Evolutionary conservation across 2,888 invertebrate species (phyloP).

Genomic region (Cryptocheilus praepositus): DNA sequence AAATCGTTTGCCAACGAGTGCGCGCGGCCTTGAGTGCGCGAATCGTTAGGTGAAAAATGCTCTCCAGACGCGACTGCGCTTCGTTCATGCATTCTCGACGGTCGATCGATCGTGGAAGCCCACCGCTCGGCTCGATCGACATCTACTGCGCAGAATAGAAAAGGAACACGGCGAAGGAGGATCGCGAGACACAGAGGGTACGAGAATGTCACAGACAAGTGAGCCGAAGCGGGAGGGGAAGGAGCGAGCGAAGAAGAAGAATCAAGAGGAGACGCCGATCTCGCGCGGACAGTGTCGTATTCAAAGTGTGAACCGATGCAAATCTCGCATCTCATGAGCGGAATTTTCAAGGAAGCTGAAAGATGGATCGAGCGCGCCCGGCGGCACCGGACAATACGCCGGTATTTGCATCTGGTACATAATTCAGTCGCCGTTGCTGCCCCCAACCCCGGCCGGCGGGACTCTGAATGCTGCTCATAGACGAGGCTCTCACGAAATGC

Average conservation of each 20-base stretch:
- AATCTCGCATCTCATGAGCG: constrained; percentile 63
- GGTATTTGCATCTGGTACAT: constrained; percentile 71
- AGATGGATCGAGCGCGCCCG: constrained; percentile 63
- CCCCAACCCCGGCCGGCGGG: constrained; percentile 35
- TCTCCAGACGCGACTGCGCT: too few species aligned
- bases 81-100: too few species aligned
- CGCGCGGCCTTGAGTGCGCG: too few species aligned
- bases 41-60: too few species aligned
- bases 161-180: constrained; percentile 2
- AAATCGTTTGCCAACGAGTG: too few species aligned
- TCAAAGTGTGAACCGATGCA: constrained; percentile 67
- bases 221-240: too few species aligned
- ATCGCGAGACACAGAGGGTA: too few species aligned
- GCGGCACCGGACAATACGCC: constrained; percentile 63
- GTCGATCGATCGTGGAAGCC: neutral
- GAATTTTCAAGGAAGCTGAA: constrained; percentile 67
- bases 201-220: too few species aligned
- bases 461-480: constrained; percentile 53
- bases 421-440: constrained; percentile 67
- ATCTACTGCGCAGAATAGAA: neutral
- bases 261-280: constrained; percentile 1
- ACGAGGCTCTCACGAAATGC: constrained; percentile 30
- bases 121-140: constrained; percentile 11
- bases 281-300: constrained; percentile 45
- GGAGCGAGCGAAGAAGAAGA: too few species aligned